Evolutionary conservation across 1,140 invertebrate genomes (phyloP), one percentile per base, ranked within the genome.

Genomic region (Phymorhynchus buccinoides): DNA sequence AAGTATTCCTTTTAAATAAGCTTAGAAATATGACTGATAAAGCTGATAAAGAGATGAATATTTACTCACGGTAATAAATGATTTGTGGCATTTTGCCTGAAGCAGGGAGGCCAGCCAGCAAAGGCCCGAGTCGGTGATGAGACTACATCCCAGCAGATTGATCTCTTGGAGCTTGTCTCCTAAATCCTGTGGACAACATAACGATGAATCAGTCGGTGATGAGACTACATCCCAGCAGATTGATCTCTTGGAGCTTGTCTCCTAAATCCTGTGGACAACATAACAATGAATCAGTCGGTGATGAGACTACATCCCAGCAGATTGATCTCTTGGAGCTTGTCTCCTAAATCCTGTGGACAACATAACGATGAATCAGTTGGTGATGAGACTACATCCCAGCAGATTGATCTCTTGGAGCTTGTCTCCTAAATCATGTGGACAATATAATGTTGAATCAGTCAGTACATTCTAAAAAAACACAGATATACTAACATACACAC

Each of bases 91-190:
- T n/a, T 66, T 83, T 52, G 66, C 73, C 41, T 78, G 41, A 44
- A 88, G 56, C 9, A 86, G 62, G 12, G 88, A 44, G 4, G 85
- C 84, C 35, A 89, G 75, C 88, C 88, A 88, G 56, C 86, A 86
- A 27, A 89, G 83, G 12, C 88, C 88, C 30, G 83, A 30, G 79
- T 89, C 87, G 37, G 86, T 88, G 3, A 89, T 12, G 22, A 88
- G 56, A 3, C 83, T 78, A 80, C 88, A 89, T 18, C 88, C 88
- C 44, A 80, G 78, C 32, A 89, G 80, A 52, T 83, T 81, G 27
- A 89, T 82, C 71, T 32, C 62, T 39, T 62, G 56, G 18, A 89
- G 56, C 39, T 84, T 86, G 14, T 37, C 68, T 39, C 84, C 35
- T 12, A 66, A n/a, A 56, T 48, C 83, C 86, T 86, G 73, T 14